Evolutionary conservation across 2,888 invertebrate species (phyloP).

Genomic region (Tinea semifulvella): DNA sequence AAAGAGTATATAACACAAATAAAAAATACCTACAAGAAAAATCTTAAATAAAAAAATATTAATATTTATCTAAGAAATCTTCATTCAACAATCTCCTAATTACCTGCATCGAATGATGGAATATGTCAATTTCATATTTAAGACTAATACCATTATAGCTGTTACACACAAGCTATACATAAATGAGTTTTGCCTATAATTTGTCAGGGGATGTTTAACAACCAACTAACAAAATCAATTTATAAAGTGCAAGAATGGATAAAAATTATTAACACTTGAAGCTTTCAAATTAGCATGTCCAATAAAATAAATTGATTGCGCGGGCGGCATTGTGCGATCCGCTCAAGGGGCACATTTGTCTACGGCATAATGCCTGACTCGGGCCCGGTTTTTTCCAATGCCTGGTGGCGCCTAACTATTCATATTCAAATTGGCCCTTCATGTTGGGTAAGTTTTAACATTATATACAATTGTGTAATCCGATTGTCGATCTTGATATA

Average conservation of each 20-base stretch:
- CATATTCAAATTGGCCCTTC: slow-evolving; percentile 60
- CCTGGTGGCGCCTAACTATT: slow-evolving; percentile 64
- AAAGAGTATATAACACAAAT: too few species aligned
- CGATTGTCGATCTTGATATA: slow-evolving; percentile 42
- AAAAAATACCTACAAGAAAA: too few species aligned
- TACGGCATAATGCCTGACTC: slow-evolving; percentile 41
- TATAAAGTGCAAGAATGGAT: background rate
- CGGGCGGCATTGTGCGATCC: slow-evolving; percentile 48
- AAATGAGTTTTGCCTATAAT: too few species aligned
- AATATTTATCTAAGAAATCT: too few species aligned
- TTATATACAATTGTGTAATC: slow-evolving; percentile 59
- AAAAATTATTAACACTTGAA: background rate
- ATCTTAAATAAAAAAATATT: too few species aligned
- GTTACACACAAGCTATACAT: too few species aligned
- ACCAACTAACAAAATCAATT: slow-evolving; percentile 5
- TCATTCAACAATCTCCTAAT: too few species aligned
- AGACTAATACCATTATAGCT: too few species aligned
- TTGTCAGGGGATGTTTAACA: too few species aligned
- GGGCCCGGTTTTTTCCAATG: slow-evolving; percentile 61
- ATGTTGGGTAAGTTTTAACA: slow-evolving; percentile 58
- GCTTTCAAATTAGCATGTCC: slow-evolving; percentile 48
- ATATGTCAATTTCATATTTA: too few species aligned
- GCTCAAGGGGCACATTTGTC: slow-evolving; percentile 55
- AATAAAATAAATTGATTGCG: slow-evolving; percentile 50
- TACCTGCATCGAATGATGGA: too few species aligned